Base-by-base conservation (phyloP, 2,888 invertebrate genomes). In the Coecobrya sp. region DNA sequence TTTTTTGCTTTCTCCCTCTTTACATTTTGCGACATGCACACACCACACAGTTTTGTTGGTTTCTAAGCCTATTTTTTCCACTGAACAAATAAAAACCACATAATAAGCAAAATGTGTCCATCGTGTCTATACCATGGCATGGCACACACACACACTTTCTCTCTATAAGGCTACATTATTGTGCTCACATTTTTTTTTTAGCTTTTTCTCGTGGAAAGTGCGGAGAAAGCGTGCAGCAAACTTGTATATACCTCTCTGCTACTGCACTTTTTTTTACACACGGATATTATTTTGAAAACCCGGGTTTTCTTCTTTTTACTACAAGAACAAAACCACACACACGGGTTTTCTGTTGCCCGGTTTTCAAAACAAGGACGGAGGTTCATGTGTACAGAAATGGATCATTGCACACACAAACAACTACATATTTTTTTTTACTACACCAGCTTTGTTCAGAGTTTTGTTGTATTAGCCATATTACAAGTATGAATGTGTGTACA, bases 11-110 rank as follows among this genome's bases (percentile, higher is more conserved):
- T 70, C 68, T 49, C 27, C 1, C 55, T 86, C 76, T 68, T 73
- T 30, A 11, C 59, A 27, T 45, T 86, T 76, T 86, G 73, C 76
- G 70, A 52, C 49, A 52, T 55, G 59, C n/a, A 84, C 22, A 30
- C n/a, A n/a, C n/a, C n/a, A n/a, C n/a, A n/a, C n/a, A n/a, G n/a
- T n/a, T n/a, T n/a, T n/a, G 73, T 73, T 27, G 55, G 55, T 36
- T 45, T 55, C 7, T 42, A 55, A 22, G 30, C 59, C 76, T 86
- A 76, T 55, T 49, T 49, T 73, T 36, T 30, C 19, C 55, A 30
- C 76, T 86, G 86, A 86, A 36, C 86, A 86, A 86, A 86, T 86
- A 86, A 59, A 86, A 86, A 76, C 86, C 86, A 76, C 86, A 86
- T 86, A 86, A 59, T 76, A 86, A 76, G 76, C 42, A 55, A 76